Evolutionary conservation across 2,797 vertebrate genomes (phyloP), one percentile per base, ranked within the genome.

Genomic region (Scolopax bukidnonensis): DNA sequence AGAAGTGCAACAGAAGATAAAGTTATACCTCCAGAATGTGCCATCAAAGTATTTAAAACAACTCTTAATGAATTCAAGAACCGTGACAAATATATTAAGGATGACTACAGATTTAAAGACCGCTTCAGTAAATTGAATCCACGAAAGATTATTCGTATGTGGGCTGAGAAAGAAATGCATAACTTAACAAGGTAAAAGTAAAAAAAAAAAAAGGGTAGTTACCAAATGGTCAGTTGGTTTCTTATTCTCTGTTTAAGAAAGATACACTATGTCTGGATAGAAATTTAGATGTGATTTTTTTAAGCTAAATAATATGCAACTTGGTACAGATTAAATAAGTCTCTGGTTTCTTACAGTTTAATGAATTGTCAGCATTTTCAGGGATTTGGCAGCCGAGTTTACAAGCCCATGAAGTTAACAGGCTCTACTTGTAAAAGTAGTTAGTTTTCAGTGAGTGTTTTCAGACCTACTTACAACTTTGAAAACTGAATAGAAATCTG

Each of bases 141-240:
- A 5, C 98, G 99, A 47, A 99, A 99, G 95, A 96, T 99, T 97
- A 99, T 99, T 97, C 98, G 98, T n/a, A 98, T 99, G 97, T 99
- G 99, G 99, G 99, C 99, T 82, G 99, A 99, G 98, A 99, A 99
- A 97, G 99, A 99, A 98, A 99, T 99, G 99, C 99, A 99, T 97
- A 99, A 99, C 97, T 98, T 99, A 85, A 88, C 87, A 97, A 99
- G 99, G 99, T 99, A 97, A 95, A 89, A 33, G 51, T 60, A 92
- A 96, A 76, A 70, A 36, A 64, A 17, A 43, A 43, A 81, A 73
- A 83, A 51, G 3, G 8, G 9, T 51, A 28, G 10, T 28, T 93
- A 36, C 25, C 40, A 83, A 56, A 80, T 87, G 13, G 19, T 21
- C 28, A 71, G 5, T 74, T 1, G 2, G 11, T 90, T 77, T 91